Evolutionary conservation across 2,113 vertebrate genomes (phyloP).

Genomic region (Pitta sordida): DNA sequence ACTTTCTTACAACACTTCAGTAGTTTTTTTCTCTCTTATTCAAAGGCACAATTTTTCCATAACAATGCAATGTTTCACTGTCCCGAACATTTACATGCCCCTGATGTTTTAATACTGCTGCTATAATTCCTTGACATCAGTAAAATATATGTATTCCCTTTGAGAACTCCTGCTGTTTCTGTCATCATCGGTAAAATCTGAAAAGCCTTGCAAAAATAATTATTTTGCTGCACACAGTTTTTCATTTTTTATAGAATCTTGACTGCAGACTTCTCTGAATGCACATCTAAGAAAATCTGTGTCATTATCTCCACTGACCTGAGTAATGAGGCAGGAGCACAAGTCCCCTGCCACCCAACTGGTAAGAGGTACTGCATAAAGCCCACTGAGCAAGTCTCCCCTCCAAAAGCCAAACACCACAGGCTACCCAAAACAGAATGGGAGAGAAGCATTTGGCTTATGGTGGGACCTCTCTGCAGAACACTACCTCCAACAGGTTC

Average conservation of each 20-base stretch:
- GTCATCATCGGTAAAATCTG: conserved; percentile 29
- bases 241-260: conserved; percentile 61
- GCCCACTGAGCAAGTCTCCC: neutral
- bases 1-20: neutral
- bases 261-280: conserved; percentile 37
- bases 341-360: neutral
- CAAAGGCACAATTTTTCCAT: neutral
- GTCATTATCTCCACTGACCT: conserved; percentile 57
- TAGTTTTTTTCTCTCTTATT: neutral
- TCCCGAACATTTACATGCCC: conserved; percentile 11
- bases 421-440: neutral
- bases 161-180: conserved; percentile 33
- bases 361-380: neutral
- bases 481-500: neutral
- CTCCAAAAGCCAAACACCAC: neutral
- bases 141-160: conserved; percentile 56
- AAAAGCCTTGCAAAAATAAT: conserved; percentile 65
- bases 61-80: neutral
- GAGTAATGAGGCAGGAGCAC: conserved; percentile 56
- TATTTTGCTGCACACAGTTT: conserved; percentile 62
- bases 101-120: conserved; percentile 25
- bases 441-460: neutral
- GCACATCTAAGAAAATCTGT: conserved; percentile 53
- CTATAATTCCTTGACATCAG: conserved; percentile 52
- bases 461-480: neutral